These are phyloP conservation scores for Erpobdella octoculata DNA, from an alignment of 2,888 invertebrate species.

Conservation along the genomic window DNA sequence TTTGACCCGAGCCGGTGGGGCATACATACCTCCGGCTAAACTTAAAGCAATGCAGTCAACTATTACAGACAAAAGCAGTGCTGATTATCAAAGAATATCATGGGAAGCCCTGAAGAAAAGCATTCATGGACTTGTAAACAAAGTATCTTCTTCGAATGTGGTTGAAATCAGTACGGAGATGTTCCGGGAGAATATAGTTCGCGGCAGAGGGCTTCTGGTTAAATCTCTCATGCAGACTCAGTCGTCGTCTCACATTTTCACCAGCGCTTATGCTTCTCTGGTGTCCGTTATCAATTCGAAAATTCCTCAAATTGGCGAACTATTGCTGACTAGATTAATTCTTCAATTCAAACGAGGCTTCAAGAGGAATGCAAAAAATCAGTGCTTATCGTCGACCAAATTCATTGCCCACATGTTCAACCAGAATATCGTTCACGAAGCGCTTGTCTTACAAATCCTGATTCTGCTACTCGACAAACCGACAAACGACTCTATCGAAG, in stretches of 20 bases:
- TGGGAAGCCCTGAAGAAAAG: conserved; percentile 99
- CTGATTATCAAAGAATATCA: conserved; percentile 80
- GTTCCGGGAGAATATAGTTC: conserved; percentile 85
- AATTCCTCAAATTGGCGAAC: conserved; percentile 83
- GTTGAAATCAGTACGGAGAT: conserved; percentile 77
- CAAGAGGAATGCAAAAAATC: conserved; percentile 80
- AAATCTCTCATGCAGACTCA: conserved; percentile 93
- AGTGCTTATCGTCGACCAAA: conserved; percentile 79
- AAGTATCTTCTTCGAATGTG: conserved; percentile 83
- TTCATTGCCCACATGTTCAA: conserved; percentile 96
- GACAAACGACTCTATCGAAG: conserved; percentile 94
- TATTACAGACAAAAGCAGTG: conserved; percentile 64
- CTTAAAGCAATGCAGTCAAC: conserved; percentile 52
- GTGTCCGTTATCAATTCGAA: conserved; percentile 91
- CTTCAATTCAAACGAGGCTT: conserved; percentile 89
- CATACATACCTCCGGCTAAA: conserved; percentile 96
- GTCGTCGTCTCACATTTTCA: conserved; percentile 90
- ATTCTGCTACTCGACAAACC: conserved; percentile 86
- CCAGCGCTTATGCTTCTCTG: conserved; percentile 92
- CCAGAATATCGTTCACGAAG: conserved; percentile 90
- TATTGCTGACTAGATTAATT: conserved; percentile 78
- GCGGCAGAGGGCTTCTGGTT: conserved; percentile 80
- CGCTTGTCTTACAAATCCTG: conserved; percentile 82
- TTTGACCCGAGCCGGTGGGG: conserved; percentile 50
- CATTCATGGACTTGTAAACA: conserved; percentile 94